phyloP scores from a whole-genome alignment of 2,113 vertebrate genomes.

The Chlorocebus sabaeus region DNA sequence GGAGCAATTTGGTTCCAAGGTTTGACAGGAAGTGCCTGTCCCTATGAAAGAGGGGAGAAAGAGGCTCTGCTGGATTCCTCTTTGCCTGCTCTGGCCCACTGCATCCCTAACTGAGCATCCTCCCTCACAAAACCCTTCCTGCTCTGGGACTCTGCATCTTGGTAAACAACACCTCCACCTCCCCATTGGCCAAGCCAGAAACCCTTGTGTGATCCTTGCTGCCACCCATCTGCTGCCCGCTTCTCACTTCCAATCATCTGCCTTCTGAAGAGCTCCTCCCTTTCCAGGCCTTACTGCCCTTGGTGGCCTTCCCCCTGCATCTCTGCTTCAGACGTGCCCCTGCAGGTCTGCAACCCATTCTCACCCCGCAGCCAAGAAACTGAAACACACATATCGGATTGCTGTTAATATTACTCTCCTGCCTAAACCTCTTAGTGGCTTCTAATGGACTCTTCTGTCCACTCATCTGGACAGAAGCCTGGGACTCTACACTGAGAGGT shows the following conservation, averaged over 20 bases:
- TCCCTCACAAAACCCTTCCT: neutral
- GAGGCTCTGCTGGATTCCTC: neutral
- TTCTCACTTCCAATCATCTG: neutral
- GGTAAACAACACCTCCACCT: neutral
- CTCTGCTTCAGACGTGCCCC: neutral
- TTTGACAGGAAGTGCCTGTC: neutral
- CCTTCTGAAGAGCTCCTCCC: neutral
- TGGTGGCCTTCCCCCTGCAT: neutral
- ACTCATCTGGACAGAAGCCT: neutral
- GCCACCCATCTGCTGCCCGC: neutral
- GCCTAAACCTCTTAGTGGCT: neutral
- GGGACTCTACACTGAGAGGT: too few relatives aligned
- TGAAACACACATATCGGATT: neutral
- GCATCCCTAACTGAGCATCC: neutral
- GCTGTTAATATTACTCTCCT: neutral
- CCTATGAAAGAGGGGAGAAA: neutral
- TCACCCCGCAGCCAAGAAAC: neutral
- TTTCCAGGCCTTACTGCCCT: neutral
- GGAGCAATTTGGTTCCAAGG: neutral
- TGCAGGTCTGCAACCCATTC: neutral
- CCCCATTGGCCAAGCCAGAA: neutral
- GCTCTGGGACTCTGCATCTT: neutral
- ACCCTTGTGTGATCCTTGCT: neutral
- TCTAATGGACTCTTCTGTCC: neutral
- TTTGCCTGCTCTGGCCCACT: neutral